These are phyloP conservation scores for Trachelipus rathkii DNA, from an alignment of 1,140 invertebrate genomes.

Conservation along the genomic window DNA sequence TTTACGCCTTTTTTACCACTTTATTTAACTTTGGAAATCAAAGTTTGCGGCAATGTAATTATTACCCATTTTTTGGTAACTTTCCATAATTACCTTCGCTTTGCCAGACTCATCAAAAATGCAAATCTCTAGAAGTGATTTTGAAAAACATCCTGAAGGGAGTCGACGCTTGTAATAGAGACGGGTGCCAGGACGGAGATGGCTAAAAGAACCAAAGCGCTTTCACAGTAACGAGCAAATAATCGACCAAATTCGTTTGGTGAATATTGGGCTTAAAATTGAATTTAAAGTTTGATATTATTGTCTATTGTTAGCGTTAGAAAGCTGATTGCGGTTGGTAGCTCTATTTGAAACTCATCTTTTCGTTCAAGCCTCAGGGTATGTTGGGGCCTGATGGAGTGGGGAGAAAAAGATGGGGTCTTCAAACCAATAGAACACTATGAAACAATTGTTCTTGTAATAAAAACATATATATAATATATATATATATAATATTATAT, in stretches of 20 bases:
- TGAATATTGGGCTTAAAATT: slow-evolving; percentile 2
- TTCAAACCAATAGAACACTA: not conserved
- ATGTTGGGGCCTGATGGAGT: slow-evolving; percentile 31
- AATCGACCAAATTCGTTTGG: not conserved
- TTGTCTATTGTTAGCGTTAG: not conserved
- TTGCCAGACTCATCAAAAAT: slow-evolving; percentile 42
- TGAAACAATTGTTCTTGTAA: not conserved
- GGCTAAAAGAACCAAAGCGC: slow-evolving; percentile 13
- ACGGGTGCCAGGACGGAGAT: slow-evolving; percentile 37
- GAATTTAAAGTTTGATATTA: not conserved
- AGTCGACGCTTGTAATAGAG: slow-evolving; percentile 43
- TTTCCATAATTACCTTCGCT: slow-evolving; percentile 3
- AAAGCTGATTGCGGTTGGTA: slow-evolving; percentile 44
- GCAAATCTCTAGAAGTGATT: slow-evolving; percentile 46
- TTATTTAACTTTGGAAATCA: not conserved
- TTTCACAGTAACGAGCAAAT: not conserved
- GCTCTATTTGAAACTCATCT: slow-evolving; percentile 45
- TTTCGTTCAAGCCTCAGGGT: slow-evolving; percentile 36
- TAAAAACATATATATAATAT: not conserved
- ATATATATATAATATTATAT: not conserved
- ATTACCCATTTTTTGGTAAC: slow-evolving; percentile 1
- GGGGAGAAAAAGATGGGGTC: slow-evolving; percentile 28
- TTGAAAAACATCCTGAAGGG: slow-evolving; percentile 46
- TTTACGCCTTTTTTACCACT: too few species aligned
- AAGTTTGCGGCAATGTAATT: not conserved